Conservation (phyloP, 2,888 invertebrate genomes). For the Habroteleia sp. region DNA sequence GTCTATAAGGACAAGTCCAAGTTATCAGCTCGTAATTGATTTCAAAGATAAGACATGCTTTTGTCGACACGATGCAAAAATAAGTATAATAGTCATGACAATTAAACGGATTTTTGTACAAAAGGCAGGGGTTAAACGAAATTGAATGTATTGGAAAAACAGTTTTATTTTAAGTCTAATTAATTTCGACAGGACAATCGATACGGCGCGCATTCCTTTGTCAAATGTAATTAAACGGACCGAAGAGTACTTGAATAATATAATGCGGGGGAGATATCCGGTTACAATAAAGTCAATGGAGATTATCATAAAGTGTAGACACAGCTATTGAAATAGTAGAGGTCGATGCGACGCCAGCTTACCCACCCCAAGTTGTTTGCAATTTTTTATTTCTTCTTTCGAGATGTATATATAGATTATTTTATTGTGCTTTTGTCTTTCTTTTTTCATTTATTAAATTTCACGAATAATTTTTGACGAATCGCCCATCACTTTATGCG, state of each 20-base stretch:
- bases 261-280: constrained; percentile 4
- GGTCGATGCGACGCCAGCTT: constrained; percentile 79
- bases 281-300: constrained; percentile 24
- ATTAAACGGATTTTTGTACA: neutral
- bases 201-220: neutral
- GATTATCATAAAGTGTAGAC: constrained; percentile 51
- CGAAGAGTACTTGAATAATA: constrained; percentile 2
- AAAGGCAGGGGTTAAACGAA: neutral
- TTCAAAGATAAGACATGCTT: constrained; percentile 7
- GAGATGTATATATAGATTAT: no score
- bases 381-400: constrained; percentile 72
- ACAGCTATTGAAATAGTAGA: constrained; percentile 34
- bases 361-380: constrained; percentile 74
- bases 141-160: neutral
- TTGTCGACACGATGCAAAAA: constrained; percentile 18
- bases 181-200: neutral
- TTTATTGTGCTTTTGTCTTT: constrained; percentile 17
- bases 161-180: constrained; percentile 6
- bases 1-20: constrained; percentile 3
- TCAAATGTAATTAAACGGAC: neutral
- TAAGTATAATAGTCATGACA: neutral
- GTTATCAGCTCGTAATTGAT: neutral
- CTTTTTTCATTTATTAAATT: neutral
- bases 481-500: constrained; percentile 73
- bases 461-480: constrained; percentile 29